These are phyloP conservation scores for Arctocebus calabarensis DNA, from an alignment of 2,797 vertebrate genomes.

Conservation along the genomic window DNA sequence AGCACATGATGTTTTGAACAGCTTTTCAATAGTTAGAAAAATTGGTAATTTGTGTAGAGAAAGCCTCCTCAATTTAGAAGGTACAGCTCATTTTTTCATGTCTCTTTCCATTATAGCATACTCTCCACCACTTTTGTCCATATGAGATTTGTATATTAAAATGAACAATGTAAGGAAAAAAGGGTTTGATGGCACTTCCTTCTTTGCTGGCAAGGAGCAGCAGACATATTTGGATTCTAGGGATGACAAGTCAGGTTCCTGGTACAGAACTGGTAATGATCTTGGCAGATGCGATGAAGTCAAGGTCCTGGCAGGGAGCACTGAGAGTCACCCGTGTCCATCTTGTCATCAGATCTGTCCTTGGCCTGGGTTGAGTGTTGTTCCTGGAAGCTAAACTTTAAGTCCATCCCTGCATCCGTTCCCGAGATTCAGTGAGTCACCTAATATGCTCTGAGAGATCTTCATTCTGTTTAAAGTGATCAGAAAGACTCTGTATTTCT, in stretches of 20 bases:
- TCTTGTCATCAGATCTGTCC: not conserved
- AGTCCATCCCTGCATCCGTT: not conserved
- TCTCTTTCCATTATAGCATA: not conserved
- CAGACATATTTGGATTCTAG: not conserved
- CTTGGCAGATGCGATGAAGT: not conserved
- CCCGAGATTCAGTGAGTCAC: not conserved
- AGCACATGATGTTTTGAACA: not conserved
- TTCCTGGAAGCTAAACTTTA: constrained; percentile 10
- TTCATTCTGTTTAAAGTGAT: not conserved
- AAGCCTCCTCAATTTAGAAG: not conserved
- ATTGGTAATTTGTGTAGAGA: not conserved
- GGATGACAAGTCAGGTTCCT: not conserved
- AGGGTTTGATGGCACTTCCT: not conserved
- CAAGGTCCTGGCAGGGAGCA: not conserved
- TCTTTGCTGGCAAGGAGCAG: not conserved
- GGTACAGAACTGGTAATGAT: not conserved
- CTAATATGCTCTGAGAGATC: not conserved
- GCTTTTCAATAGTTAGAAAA: not conserved
- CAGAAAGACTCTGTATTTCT: not conserved
- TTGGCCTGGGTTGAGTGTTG: not conserved
- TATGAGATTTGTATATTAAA: not conserved
- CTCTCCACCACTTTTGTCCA: not conserved
- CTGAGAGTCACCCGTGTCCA: too few species aligned
- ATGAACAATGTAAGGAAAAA: not conserved
- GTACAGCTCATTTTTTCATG: not conserved